Conservation (phyloP, 64 coral and sea anemone genomes). For the Pocillopora damicornis region DNA sequence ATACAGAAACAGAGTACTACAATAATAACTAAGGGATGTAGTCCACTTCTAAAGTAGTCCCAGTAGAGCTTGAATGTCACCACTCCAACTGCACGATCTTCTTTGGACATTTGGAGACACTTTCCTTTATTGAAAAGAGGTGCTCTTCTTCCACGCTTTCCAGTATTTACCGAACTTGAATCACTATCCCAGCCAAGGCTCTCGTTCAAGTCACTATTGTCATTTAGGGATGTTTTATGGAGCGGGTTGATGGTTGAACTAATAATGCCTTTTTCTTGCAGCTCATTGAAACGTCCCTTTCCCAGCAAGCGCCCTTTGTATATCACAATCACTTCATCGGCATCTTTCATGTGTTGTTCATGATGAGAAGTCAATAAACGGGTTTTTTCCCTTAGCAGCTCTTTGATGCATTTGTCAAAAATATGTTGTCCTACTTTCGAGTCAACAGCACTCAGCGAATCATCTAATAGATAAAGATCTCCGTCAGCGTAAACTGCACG, state of each 20-base stretch:
- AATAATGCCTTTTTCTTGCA: not conserved
- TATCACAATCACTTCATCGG: slow-evolving; percentile 23
- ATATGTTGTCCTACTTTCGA: slow-evolving; percentile 17
- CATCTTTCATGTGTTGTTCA: slow-evolving; percentile 10
- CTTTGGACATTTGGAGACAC: not conserved
- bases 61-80: slow-evolving; percentile 24
- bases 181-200: not conserved
- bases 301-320: not conserved
- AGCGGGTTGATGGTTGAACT: not conserved
- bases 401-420: slow-evolving; percentile 1
- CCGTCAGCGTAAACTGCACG: slow-evolving; percentile 6
- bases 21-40: not conserved
- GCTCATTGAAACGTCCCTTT: not conserved
- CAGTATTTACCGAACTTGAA: not conserved
- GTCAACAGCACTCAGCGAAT: slow-evolving; percentile 13
- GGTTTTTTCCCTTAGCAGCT: not conserved
- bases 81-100: slow-evolving; percentile 7
- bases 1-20: not conserved
- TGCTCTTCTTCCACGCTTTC: no score
- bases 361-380: slow-evolving; percentile 14
- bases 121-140: not conserved
- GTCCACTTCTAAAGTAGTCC: not conserved
- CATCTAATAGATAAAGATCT: slow-evolving; percentile 19
- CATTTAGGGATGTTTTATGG: not conserved
- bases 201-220: not conserved